These are phyloP conservation scores for Glandiceps talaboti DNA, from an alignment of 53 echinoderm and acorn worm genomes.

Conservation along the genomic window DNA sequence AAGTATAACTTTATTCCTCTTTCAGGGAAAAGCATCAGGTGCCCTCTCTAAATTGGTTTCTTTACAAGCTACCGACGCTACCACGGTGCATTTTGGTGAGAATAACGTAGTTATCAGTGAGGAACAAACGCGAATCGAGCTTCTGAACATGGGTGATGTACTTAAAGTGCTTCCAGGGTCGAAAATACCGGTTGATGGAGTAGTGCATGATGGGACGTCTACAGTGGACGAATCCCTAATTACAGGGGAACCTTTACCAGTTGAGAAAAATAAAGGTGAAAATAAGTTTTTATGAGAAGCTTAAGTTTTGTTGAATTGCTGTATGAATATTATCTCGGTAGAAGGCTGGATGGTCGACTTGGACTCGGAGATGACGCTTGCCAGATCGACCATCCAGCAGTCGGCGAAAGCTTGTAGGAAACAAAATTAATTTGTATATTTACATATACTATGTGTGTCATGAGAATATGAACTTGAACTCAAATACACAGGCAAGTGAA, in stretches of 20 bases:
- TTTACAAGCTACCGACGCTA: conserved; percentile 84
- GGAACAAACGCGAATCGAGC: conserved; percentile 43
- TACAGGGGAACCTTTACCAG: conserved; percentile 91
- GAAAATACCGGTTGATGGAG: conserved; percentile 90
- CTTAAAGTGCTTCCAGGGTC: conserved; percentile 82
- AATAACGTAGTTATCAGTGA: conserved; percentile 37
- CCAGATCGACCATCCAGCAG: too few relatives aligned
- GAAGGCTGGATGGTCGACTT: too few relatives aligned
- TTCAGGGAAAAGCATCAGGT: conserved; percentile 86
- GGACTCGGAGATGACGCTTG: too few relatives aligned
- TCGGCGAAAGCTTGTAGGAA: too few relatives aligned
- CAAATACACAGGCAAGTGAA: too few relatives aligned
- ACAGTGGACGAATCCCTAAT: conserved; percentile 94
- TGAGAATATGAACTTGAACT: too few relatives aligned
- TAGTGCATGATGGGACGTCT: conserved; percentile 62
- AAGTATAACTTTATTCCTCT: too few relatives aligned
- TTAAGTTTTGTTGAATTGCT: background rate
- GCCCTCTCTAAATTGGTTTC: conserved; percentile 83
- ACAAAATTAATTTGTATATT: too few relatives aligned
- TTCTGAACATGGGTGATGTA: conserved; percentile 70
- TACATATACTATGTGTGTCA: too few relatives aligned
- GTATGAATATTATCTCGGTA: too few relatives aligned
- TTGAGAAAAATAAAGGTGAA: conserved; percentile 63
- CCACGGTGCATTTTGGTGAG: conserved; percentile 40
- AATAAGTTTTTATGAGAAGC: background rate